Base-by-base conservation (phyloP, 2,888 invertebrate species). In the Chalcosyrphus nemorum region DNA sequence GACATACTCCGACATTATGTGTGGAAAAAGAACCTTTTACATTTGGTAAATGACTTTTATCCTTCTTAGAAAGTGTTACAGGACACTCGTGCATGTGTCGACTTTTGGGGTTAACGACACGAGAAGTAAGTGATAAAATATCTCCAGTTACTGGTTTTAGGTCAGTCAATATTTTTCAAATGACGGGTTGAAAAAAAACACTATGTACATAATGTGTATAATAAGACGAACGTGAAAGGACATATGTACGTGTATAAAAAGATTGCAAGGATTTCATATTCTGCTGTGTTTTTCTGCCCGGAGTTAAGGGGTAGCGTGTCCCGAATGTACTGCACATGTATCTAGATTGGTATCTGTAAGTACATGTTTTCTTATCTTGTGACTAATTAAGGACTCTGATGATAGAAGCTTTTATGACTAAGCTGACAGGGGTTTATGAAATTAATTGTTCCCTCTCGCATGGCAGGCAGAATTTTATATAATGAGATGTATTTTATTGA, bases 1-100 rank as follows among this genome's bases (percentile, higher is more conserved):
- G 24, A 19, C n/a, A 35, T 21, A 15, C 17, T 32, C 24, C 15
- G 57, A 57, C 24, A 45, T 70, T 41, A 47, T 57, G 45, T 45
- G 15, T 9, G 29, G 15, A 21, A n/a, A 56, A 13, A 54, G 27
- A 32, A 43, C 29, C 43, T 17, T 54, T 70, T 70, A 57, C 24
- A 45, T 47, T 57, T 57, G 45, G 21, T 24, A 57, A 70, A 57
- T 47, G 57, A 57, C 70, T 57, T 70, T 57, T 45, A 70, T 70
- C 57, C 70, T 47, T 45, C 45, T 45, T 24, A 47, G 45, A 35
- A 70, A 57, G 57, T 70, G 70, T 47, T 35, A 70, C 21, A 57
- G 32, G 24, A 45, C 21, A 35, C 24, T 57, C 24, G 9, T 56
- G 45, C 15, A 15, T 57, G 56, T 57, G 68, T 32, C 68, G 56